These are phyloP conservation scores for Aldabrachelys gigantea DNA, from an alignment of 2,113 vertebrate species.

Conservation along the genomic window DNA sequence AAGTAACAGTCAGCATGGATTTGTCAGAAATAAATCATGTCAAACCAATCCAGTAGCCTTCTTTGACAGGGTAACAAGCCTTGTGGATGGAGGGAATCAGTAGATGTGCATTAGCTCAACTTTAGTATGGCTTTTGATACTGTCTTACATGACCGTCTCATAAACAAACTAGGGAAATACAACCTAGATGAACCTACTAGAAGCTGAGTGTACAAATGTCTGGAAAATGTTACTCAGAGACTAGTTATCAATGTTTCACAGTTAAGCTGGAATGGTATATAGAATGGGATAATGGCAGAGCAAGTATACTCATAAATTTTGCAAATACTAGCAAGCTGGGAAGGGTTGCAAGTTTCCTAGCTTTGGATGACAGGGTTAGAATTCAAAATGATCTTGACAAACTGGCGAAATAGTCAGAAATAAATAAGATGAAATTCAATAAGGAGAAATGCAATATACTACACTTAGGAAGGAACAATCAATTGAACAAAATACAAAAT, in stretches of 20 bases:
- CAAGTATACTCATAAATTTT: too few relatives aligned
- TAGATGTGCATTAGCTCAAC: neutral
- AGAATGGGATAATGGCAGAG: too few relatives aligned
- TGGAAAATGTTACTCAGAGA: neutral
- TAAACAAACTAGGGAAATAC: neutral
- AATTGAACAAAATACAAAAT: neutral
- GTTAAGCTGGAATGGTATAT: neutral
- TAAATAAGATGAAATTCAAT: neutral
- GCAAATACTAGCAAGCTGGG: neutral
- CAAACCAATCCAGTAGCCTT: neutral
- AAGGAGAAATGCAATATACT: neutral
- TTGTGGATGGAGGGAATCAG: neutral
- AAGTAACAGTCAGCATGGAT: too few relatives aligned
- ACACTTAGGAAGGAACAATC: neutral
- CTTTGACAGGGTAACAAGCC: neutral
- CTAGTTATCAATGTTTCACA: neutral
- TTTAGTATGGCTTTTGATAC: neutral
- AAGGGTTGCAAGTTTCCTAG: neutral
- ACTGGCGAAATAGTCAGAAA: neutral
- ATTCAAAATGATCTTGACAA: neutral
- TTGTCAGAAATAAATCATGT: neutral
- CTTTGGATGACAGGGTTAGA: neutral
- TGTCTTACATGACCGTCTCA: neutral
- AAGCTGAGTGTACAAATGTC: neutral
- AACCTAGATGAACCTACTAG: neutral